Evolutionary conservation across 2,797 vertebrate species (phyloP).

Genomic region (Chaetophractus vellerosus): DNA sequence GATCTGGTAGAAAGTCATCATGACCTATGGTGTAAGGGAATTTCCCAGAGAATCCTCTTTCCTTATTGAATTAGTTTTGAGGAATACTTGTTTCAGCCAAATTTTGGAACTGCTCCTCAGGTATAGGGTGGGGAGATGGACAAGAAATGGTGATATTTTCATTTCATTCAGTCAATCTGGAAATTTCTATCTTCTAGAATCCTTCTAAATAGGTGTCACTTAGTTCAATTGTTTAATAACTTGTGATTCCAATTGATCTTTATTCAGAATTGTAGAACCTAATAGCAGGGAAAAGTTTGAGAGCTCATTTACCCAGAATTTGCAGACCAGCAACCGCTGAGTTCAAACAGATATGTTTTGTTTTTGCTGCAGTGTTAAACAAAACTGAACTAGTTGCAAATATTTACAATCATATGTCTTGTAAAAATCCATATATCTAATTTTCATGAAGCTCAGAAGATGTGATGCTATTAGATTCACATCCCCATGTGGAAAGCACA

Average conservation of each 20-base stretch:
- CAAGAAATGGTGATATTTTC: background rate
- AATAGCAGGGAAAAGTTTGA: background rate
- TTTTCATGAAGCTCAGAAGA: background rate
- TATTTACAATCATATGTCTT: background rate
- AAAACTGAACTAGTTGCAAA: background rate
- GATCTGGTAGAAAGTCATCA: background rate
- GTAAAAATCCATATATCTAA: background rate
- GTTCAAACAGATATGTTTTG: background rate
- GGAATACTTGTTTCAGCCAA: background rate
- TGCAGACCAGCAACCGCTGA: background rate
- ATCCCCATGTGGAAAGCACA: background rate
- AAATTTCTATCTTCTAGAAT: background rate
- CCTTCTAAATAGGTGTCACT: background rate
- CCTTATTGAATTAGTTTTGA: background rate
- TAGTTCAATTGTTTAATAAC: background rate
- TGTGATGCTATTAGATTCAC: background rate
- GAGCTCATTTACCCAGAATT: background rate
- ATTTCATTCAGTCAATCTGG: background rate
- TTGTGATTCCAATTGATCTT: background rate
- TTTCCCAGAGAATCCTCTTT: background rate
- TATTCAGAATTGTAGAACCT: background rate
- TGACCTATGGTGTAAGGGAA: background rate
- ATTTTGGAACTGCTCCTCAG: background rate
- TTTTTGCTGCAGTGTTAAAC: background rate
- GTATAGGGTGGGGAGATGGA: background rate